Percentiles rank a stretch among this genome's conserved stretches.
Conservation (phyloP, 2,888 invertebrate species). For the Lycophotia porphyrea region DNA sequence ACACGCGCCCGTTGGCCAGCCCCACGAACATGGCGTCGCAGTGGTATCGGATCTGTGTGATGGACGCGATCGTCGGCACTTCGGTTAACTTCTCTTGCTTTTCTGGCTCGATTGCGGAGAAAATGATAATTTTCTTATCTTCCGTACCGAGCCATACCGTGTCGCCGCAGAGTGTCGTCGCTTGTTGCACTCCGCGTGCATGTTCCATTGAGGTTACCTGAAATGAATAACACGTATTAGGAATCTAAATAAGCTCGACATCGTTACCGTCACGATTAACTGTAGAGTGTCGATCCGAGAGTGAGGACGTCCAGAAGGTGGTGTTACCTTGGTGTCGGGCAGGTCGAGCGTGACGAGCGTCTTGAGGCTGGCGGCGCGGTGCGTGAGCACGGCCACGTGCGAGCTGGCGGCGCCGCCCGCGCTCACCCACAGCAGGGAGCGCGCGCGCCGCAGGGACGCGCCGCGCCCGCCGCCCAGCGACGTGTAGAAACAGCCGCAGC, state of each 20-base stretch:
- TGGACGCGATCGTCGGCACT: constrained; percentile 92
- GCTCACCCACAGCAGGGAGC: constrained; percentile 97
- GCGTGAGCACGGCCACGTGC: constrained; percentile 95
- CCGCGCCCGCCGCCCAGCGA: constrained; percentile 86
- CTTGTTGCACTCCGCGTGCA: constrained; percentile 92
- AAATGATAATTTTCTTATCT: constrained; percentile 94
- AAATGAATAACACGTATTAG: constrained; percentile 37
- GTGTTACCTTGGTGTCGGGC: constrained; percentile 93
- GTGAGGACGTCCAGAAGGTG: not conserved
- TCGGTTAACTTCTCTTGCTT: constrained; percentile 94
- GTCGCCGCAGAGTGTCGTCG: constrained; percentile 90
- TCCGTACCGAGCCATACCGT: constrained; percentile 98
- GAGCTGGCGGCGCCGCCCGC: constrained; percentile 94
- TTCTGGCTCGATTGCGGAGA: constrained; percentile 96
- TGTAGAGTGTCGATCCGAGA: not conserved
- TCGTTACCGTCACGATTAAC: not conserved
- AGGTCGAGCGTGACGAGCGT: constrained; percentile 94
- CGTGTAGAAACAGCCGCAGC: constrained; percentile 97
- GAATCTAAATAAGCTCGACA: not conserved
- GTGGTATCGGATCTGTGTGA: constrained; percentile 95
- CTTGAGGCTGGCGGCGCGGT: constrained; percentile 93
- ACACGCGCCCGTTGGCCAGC: constrained; percentile 93
- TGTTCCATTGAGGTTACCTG: constrained; percentile 95
- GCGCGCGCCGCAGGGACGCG: constrained; percentile 90
- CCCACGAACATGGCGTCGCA: constrained; percentile 97